These are phyloP conservation scores for Perizoma flavofasciatum DNA, from an alignment of 2,888 invertebrate species.

Conservation along the genomic window DNA sequence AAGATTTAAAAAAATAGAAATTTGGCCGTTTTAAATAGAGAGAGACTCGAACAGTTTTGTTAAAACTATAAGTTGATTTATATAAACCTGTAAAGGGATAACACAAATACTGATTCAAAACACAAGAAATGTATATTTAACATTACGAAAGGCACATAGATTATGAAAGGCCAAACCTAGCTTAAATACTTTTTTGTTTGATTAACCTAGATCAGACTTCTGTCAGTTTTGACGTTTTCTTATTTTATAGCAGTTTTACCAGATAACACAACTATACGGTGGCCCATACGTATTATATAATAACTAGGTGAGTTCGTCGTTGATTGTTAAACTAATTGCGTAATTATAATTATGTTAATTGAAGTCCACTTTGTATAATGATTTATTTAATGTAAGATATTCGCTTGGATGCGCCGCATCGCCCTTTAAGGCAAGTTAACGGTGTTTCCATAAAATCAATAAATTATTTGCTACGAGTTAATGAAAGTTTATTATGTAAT, in stretches of 20 bases:
- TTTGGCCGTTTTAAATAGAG: no score
- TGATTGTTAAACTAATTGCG: conserved; percentile 33
- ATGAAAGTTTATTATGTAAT: conserved; percentile 9
- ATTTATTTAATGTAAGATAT: conserved; percentile 9
- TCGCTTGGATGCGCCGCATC: conserved; percentile 19
- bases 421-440: conserved; percentile 2
- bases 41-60: no score
- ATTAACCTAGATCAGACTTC: no score
- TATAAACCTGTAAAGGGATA: no score
- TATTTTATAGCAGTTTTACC: not conserved
- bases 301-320: conserved; percentile 14
- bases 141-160: no score
- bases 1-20: no score
- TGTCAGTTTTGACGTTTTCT: not conserved
- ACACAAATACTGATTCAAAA: no score
- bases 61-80: no score
- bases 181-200: no score
- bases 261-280: conserved; percentile 20
- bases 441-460: conserved; percentile 22
- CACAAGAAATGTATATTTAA: no score
- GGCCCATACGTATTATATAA: conserved; percentile 24
- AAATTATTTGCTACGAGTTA: conserved; percentile 18
- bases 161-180: no score
- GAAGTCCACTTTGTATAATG: conserved; percentile 4
- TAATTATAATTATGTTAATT: conserved; percentile 33